Base-by-base conservation (phyloP, 2,797 vertebrate genomes). In the Thripadectes ignobilis region DNA sequence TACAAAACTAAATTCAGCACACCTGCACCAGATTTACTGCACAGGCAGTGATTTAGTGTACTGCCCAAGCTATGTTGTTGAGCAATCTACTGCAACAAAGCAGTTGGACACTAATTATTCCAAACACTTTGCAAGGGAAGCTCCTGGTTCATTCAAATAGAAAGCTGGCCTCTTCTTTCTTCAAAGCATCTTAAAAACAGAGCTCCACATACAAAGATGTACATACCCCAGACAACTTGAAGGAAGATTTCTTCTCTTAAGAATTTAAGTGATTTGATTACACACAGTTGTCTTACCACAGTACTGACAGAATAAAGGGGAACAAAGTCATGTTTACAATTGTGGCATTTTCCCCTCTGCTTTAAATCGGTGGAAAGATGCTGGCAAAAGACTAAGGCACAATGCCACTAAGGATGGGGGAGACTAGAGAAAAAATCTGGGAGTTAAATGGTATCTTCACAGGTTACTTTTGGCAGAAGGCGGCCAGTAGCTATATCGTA, bases 401-500 rank as follows among this genome's bases (percentile, higher is more conserved):
- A 76, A 54, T 58, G 52, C 90, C 88, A 95, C 85, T 72, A 65
- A 78, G 61, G 26, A 66, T 8, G 7, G 45, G 71, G 72, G 38
- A 95, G 92, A 93, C 23, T 81, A 34, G 41, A 93, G 71, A 67
- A 75, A 97, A 97, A 97, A 95, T 68, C 1, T 95, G 65, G 62
- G 77, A 96, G 66, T 93, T 95, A 97, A 97, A 92, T 59, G 43
- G 93, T 92, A 95, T n/a, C 72, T 93, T 94, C 55, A 38, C 12
- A 92, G 89, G 89, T 80, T 88, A 74, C 81, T 95, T 84, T 89
- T 92, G 94, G 96, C 93, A 97, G 84, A 91, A 92, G 80, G 1
- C 0, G 7, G n/a, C 72, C 96, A 96, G 92, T 76, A 97, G 84
- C 88, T 95, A 63, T 76, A 80, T 17, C 55, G 74, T 75, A 92